Conservation (phyloP, 2,797 vertebrate species). For the Pseudochirops cupreus region DNA sequence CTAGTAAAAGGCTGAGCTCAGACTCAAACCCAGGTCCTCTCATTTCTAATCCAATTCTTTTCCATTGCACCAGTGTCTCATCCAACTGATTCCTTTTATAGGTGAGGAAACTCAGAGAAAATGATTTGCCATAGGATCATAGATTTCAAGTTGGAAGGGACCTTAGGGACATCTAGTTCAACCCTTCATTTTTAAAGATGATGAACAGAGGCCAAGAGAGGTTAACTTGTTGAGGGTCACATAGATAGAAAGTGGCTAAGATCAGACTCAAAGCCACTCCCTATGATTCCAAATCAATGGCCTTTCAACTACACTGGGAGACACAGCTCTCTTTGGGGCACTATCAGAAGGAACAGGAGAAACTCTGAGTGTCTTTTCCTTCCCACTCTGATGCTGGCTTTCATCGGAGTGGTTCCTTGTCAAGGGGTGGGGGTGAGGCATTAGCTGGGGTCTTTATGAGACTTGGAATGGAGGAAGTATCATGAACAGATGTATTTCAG, state of each 20-base stretch:
- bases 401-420: background rate
- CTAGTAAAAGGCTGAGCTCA: background rate
- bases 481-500: background rate
- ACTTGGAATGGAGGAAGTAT: background rate
- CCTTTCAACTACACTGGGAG: background rate
- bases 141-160: background rate
- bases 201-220: background rate
- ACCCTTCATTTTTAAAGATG: background rate
- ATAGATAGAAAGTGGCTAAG: background rate
- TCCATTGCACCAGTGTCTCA: background rate
- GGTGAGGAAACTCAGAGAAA: background rate
- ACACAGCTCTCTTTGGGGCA: background rate
- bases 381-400: background rate
- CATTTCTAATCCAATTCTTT: background rate
- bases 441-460: background rate
- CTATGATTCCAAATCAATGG: background rate
- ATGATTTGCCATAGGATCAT: background rate
- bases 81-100: background rate
- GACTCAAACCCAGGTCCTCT: background rate
- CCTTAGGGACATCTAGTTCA: background rate
- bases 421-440: background rate
- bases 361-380: background rate
- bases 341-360: background rate
- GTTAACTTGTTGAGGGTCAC: background rate
- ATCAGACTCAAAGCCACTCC: background rate